These are phyloP conservation scores for Drosophila varians DNA, from an alignment of 1,140 invertebrate species.

Conservation along the genomic window DNA sequence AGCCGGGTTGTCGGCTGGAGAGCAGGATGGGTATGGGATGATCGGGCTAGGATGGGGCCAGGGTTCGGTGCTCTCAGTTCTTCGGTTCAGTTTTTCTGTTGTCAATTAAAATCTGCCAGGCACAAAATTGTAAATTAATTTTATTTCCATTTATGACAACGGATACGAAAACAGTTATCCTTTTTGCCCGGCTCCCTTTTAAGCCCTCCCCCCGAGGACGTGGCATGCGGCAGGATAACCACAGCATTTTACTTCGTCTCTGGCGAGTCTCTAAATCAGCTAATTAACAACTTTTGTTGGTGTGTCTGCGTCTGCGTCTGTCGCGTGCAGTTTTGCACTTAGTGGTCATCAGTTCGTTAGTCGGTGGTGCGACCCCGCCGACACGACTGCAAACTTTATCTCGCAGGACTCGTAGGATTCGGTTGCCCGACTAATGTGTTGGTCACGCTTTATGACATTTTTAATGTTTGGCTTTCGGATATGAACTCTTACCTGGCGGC, in stretches of 20 bases:
- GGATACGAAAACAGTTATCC: conserved; percentile 10
- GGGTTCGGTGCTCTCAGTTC: neutral
- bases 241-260: conserved; percentile 46
- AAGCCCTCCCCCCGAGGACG: conserved; percentile 12
- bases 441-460: conserved; percentile 30
- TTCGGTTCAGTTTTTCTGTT: conserved; percentile 46
- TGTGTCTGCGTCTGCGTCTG: conserved; percentile 20
- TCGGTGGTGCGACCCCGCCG: conserved; percentile 17
- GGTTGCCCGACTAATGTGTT: conserved; percentile 14
- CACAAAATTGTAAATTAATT: conserved; percentile 63
- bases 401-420: conserved; percentile 4
- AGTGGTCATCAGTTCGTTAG: conserved; percentile 64
- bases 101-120: conserved; percentile 62
- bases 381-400: conserved; percentile 5
- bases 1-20: too few relatives aligned
- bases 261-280: conserved; percentile 62
- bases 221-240: conserved; percentile 30
- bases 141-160: conserved; percentile 58
- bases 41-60: neutral
- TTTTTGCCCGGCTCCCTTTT: conserved; percentile 8
- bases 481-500: conserved; percentile 87
- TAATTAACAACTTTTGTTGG: conserved; percentile 77
- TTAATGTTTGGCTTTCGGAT: neutral
- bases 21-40: neutral
- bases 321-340: conserved; percentile 49